Percentiles rank a stretch among this genome's conserved stretches.
Conservation (phyloP, 2,113 vertebrate genomes). For the Podarcis muralis region DNA sequence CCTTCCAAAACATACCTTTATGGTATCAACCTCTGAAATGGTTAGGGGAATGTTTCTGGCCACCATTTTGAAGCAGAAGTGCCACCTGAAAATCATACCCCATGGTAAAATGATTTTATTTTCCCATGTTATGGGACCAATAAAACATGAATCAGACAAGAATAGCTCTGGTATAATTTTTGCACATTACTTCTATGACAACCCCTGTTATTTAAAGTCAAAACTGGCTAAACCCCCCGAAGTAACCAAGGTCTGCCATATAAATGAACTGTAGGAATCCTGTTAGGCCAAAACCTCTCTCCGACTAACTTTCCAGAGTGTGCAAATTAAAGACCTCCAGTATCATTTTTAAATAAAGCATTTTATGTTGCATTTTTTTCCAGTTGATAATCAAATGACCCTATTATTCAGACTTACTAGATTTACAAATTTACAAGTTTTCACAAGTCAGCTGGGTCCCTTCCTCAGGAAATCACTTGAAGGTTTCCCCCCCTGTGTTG, state of each 20-base stretch:
- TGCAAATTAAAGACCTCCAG: conserved; percentile 76
- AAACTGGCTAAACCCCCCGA: neutral
- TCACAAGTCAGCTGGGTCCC: conserved; percentile 82
- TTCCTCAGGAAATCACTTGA: conserved; percentile 84
- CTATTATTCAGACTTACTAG: conserved; percentile 81
- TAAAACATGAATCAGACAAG: too few species aligned
- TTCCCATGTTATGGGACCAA: too few species aligned
- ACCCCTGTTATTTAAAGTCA: too few species aligned
- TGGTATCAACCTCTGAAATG: too few species aligned
- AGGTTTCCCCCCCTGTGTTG: conserved; percentile 76
- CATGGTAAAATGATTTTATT: too few species aligned
- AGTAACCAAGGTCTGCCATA: conserved; percentile 71
- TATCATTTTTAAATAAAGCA: conserved; percentile 79
- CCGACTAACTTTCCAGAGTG: conserved; percentile 70
- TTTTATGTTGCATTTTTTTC: conserved; percentile 77
- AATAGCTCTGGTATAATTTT: too few species aligned
- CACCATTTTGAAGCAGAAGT: too few species aligned
- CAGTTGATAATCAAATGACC: conserved; percentile 81
- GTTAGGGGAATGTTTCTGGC: too few species aligned
- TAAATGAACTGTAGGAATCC: conserved; percentile 72
- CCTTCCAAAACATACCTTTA: too few species aligned
- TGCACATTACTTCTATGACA: too few species aligned
- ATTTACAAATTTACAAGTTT: conserved; percentile 83
- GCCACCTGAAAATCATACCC: too few species aligned
- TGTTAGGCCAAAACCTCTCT: conserved; percentile 67